phyloP scores from a whole-genome alignment of 2,113 vertebrate genomes.

The Promerops cafer region DNA sequence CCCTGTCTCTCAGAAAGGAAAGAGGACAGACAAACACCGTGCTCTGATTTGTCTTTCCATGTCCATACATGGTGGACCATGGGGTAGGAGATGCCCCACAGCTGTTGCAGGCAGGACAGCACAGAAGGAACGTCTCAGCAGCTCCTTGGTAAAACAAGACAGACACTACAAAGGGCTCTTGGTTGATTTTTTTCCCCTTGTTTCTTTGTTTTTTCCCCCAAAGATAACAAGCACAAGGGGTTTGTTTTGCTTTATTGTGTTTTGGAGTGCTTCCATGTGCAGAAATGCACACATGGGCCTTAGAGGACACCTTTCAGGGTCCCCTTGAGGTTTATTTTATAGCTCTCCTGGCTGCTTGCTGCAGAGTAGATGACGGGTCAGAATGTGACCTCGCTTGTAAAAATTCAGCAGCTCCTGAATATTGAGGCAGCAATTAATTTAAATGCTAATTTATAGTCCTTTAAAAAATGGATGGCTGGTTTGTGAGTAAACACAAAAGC shows the following conservation, averaged over 20 bases:
- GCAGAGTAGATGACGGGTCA: background rate
- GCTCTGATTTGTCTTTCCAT: background rate
- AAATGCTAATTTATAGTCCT: background rate
- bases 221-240: background rate
- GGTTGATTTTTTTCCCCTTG: background rate
- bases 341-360: background rate
- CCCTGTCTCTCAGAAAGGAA: background rate
- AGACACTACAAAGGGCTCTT: background rate
- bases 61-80: background rate
- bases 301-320: background rate
- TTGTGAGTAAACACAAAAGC: background rate
- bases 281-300: background rate
- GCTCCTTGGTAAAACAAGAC: background rate
- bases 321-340: background rate
- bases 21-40: background rate
- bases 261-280: background rate
- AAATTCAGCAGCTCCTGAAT: background rate
- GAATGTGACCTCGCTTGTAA: background rate
- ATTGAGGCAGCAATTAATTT: background rate
- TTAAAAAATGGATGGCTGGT: background rate
- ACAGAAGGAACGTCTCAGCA: background rate
- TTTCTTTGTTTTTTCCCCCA: background rate
- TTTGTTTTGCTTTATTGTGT: background rate
- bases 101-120: background rate
- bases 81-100: background rate